Evolutionary conservation across 2,113 vertebrate genomes (phyloP), one percentile per base, ranked within the genome.

Genomic region (Seriola rivoliana): DNA sequence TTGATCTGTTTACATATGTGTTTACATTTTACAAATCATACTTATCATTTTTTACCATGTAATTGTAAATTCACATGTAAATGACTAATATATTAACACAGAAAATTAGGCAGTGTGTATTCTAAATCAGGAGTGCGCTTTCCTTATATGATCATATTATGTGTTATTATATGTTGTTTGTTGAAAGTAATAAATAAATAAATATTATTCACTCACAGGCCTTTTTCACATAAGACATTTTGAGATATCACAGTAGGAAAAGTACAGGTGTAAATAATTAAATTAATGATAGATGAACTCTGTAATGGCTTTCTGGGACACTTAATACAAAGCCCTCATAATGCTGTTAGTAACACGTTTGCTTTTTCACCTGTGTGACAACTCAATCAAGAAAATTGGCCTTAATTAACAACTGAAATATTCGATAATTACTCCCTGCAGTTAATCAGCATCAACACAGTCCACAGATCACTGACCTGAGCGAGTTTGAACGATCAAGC

Each of bases 381-480:
- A 42, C 17, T 54, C 46, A n/a, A 42, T 64, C 34, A 42, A 16
- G 17, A 21, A 44, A 63, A 79, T 71, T 79, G 77, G 4, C 50
- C 48, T 23, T 64, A 79, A 71, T 71, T 44, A 64, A 21, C 1
- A 12, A 21, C 36, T 46, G 2, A 23, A 55, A 19, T 12, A 42
- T 25, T 71, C 14, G 36, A 44, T 71, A 71, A 71, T 58, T 19
- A 58, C 69, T 44, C 29, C 8, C 44, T 52, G 66, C 16, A 17
- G 44, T 50, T 8, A 34, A 29, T 52, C 66, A 21, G 29, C 42
- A 48, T 25, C 54, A 57, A 25, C 54, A 11, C 21, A 57, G 50
- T 4, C 54, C 57, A 32, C 48, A 54, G 25, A 19, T 36, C 59
- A 36, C 32, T 2, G 16, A 62, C 32, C 16, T 8, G 23, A 69